Percentiles rank a stretch among this genome's conserved stretches.
phyloP scores from a whole-genome alignment of 2,797 vertebrate genomes.

The Acipenser transmontanus region DNA sequence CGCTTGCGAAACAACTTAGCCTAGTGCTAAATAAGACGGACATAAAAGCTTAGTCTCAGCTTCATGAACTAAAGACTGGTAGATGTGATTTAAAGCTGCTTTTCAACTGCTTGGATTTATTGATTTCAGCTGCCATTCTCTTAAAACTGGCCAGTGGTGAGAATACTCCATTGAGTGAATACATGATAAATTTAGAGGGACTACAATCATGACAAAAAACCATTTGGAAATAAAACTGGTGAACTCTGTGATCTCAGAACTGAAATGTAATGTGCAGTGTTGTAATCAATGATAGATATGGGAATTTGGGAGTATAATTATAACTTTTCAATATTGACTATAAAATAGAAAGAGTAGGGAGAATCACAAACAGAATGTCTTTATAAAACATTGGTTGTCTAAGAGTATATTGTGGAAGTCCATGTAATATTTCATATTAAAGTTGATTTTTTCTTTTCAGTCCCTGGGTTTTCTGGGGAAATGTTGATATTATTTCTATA shows the following conservation, averaged over 20 bases:
- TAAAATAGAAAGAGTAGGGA: too few relatives aligned
- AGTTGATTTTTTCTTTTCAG: too few relatives aligned
- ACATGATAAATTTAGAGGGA: constrained; percentile 20
- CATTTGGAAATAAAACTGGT: constrained; percentile 16
- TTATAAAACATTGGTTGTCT: too few relatives aligned
- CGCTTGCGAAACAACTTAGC: background rate
- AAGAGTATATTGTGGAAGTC: too few relatives aligned
- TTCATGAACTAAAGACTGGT: background rate
- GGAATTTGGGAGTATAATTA: background rate
- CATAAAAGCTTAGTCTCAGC: background rate
- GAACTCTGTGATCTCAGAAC: background rate
- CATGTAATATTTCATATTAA: too few relatives aligned
- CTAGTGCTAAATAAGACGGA: background rate
- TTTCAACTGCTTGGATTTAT: background rate
- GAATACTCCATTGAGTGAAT: constrained; percentile 21
- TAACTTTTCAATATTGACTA: too few relatives aligned
- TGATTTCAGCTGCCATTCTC: background rate
- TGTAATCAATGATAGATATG: background rate
- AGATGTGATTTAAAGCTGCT: background rate
- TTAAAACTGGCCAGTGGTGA: constrained; percentile 11
- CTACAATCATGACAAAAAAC: background rate
- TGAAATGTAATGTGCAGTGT: background rate
- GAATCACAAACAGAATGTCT: too few relatives aligned
- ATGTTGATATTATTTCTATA: too few relatives aligned
- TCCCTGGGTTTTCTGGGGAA: too few relatives aligned